These are phyloP conservation scores for Acanthurus leucopareius DNA, from an alignment of 2,797 vertebrate genomes.

Conservation along the genomic window DNA sequence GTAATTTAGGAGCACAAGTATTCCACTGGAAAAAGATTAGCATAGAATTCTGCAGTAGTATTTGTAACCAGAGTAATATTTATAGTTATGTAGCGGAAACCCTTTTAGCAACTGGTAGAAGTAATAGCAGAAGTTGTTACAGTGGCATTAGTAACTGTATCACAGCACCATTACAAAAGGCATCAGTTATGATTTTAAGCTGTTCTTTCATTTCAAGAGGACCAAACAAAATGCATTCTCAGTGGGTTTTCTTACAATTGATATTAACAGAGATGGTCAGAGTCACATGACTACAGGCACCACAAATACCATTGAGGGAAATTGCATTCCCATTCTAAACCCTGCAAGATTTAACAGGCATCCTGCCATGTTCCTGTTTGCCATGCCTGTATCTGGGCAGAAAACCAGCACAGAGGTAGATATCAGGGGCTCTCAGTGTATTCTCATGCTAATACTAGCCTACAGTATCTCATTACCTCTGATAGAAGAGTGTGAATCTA, in stretches of 20 bases:
- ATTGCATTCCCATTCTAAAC: slow-evolving; percentile 30
- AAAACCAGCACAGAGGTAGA: slow-evolving; percentile 56
- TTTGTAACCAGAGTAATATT: not conserved
- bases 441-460: slow-evolving; percentile 65
- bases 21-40: too few species aligned
- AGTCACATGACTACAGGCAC: slow-evolving; percentile 35
- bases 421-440: slow-evolving; percentile 52
- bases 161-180: not conserved
- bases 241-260: slow-evolving; percentile 15
- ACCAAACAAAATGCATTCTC: not conserved
- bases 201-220: slow-evolving; percentile 9
- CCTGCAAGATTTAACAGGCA: slow-evolving; percentile 41
- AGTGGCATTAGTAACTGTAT: not conserved
- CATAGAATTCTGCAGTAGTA: not conserved
- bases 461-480: slow-evolving; percentile 54
- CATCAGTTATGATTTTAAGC: slow-evolving; percentile 15
- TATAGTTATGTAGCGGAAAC: not conserved
- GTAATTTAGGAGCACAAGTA: too few species aligned
- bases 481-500: slow-evolving; percentile 52
- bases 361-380: slow-evolving; percentile 49
- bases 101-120: not conserved
- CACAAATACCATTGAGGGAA: slow-evolving; percentile 39
- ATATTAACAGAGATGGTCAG: slow-evolving; percentile 27
- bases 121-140: not conserved
- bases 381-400: slow-evolving; percentile 68